Evolutionary conservation across 2,888 invertebrate genomes (phyloP), one percentile per base, ranked within the genome.

Genomic region (Nematopogon swammerdamellus): DNA sequence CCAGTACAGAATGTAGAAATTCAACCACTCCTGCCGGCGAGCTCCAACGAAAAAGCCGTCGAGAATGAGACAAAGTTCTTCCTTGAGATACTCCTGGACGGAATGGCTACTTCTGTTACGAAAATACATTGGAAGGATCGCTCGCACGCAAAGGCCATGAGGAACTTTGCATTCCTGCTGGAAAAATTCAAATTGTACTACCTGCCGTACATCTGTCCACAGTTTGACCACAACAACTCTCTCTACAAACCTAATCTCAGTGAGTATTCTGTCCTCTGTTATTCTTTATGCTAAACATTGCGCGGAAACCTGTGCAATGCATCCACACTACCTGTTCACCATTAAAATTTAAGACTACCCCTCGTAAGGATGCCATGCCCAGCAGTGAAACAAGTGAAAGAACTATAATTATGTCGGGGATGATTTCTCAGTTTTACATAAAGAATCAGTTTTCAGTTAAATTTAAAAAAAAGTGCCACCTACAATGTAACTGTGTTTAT

Each of bases 151-250:
- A 91, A 92, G 67, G 87, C 92, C 59, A 83, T 84, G 72, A 85
- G 87, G 63, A 89, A 92, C 60, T 97, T 97, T 71, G 89, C 89
- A 54, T 97, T 96, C 79, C 76, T 97, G 49, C 82, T 97, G 66
- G 92, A 96, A 65, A 89, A 89, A 61, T 97, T 97, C 64, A 95
- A 95, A 70, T 81, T 87, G 51, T 91, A 90, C 65, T 97, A 97
- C 71, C 81, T 97, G 60, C 92, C 91, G 29, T 85, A 91, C 60
- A 89, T 97, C 60, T 95, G 96, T 69, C 95, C 95, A 1, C 87
- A 89, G 62, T 95, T 95, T 62, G 88, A 88, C 63, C 73, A 82
- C 52, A 85, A 82, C 57, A 91, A 91, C 60, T 91, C 92, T 3
- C 76, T 95, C 20, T 95, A 95, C 65, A 87, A 87, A 63, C 92